Percentiles rank a stretch among this genome's conserved stretches.
These are phyloP conservation scores for Drosophila recens DNA, from an alignment of 2,888 invertebrate species.

Conservation along the genomic window DNA sequence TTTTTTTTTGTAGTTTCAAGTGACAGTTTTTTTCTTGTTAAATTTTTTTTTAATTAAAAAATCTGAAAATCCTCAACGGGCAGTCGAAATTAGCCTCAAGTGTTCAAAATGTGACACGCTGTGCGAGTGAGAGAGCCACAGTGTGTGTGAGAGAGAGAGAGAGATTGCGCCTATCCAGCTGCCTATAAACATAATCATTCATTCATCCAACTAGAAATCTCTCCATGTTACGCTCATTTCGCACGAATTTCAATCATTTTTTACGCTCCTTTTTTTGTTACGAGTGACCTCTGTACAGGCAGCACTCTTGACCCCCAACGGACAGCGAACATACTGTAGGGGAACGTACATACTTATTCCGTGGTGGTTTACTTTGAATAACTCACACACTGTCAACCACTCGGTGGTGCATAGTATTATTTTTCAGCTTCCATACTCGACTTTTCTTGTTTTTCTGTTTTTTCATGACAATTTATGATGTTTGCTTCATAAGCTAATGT, in stretches of 20 bases:
- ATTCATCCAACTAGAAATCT: slow-evolving; percentile 43
- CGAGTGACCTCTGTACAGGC: slow-evolving; percentile 64
- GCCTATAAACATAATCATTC: slow-evolving; percentile 59
- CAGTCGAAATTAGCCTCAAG: slow-evolving; percentile 77
- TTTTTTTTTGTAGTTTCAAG: slow-evolving; percentile 33
- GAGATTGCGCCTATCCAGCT: slow-evolving; percentile 50
- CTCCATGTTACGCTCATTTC: slow-evolving; percentile 53
- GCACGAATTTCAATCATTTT: slow-evolving; percentile 43
- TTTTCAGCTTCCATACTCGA: slow-evolving; percentile 18
- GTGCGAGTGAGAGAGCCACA: slow-evolving; percentile 26
- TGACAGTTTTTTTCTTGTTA: slow-evolving; percentile 41
- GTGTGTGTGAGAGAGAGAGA: slow-evolving; percentile 12
- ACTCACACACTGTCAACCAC: slow-evolving; percentile 13
- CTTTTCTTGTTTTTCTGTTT: slow-evolving; percentile 20
- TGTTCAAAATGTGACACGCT: slow-evolving; percentile 62
- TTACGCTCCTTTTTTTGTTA: slow-evolving; percentile 49
- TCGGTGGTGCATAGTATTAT: slow-evolving; percentile 39
- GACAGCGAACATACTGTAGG: slow-evolving; percentile 13
- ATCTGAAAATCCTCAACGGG: slow-evolving; percentile 45
- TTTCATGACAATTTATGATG: slow-evolving; percentile 55
- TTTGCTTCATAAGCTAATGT: slow-evolving; percentile 46
- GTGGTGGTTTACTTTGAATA: slow-evolving; percentile 14
- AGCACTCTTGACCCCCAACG: slow-evolving; percentile 67
- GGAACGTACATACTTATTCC: slow-evolving; percentile 29
- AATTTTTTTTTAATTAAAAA: slow-evolving; percentile 73